Base-by-base conservation (phyloP, 2,113 vertebrate species). In the Callipepla californica region DNA sequence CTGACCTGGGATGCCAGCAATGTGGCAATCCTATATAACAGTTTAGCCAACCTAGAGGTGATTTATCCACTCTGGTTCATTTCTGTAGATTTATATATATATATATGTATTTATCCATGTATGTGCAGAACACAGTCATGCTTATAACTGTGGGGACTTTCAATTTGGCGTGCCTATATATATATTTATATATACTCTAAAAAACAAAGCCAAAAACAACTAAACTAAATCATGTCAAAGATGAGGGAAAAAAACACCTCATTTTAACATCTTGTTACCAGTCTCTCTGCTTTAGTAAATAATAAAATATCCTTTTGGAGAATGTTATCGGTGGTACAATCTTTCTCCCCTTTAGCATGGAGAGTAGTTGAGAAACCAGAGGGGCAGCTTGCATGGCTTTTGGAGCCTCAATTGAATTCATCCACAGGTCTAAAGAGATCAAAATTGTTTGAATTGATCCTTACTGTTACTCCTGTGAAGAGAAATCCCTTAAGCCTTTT, bases 361-460 rank as follows among this genome's bases (percentile, higher is more conserved):
- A 70, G 40, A 59, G 44, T 53, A 68, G 72, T 65, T 72, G 85
- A 88, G 79, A 91, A 96, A 75, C 21, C 11, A 63, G 42, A 12
- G 13, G 7, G 59, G 16, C 85, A 90, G 45, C 51, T 95, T 84
- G 53, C 69, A 72, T 81, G 69, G 36, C 69, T 76, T 53, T 88
- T 58, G 75, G 65, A 79, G 73, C 62, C 36, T 84, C 77, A 69
- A 68, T 20, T 92, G 89, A 81, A 92, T 94, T 82, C 66, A 92
- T 96, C 92, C 86, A 85, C 48, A 89, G 86, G 72, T 91, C 78
- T 92, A 78, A 94, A 95, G 87, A 95, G 80, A 95, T 91, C 36
- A 95, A 30, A 80, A 84, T 75, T 78, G 66, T 94, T 96, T 96
- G 75, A 97, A 94, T 42, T 97, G 94, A 89, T 69, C 89, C 73